Base-by-base conservation (phyloP, 1,140 invertebrate genomes). In the Sminthurinus signatus region DNA sequence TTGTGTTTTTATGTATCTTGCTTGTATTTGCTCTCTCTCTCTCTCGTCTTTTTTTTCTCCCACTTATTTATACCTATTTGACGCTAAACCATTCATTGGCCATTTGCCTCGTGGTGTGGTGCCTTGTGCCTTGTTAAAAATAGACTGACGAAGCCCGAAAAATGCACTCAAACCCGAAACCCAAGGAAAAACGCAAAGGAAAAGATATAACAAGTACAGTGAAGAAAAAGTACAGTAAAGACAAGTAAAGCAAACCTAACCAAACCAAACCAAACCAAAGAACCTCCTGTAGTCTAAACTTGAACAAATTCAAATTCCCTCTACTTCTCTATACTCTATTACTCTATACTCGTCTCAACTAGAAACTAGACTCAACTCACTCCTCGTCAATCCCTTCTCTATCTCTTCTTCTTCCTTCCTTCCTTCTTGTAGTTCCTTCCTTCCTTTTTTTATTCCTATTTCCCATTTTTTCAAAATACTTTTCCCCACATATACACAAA, bases 81-180 rank as follows among this genome's bases (percentile, higher is more conserved):
- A 61, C 51, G 64, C 60, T 67, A 57, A 57, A 60, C 59, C 59
- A 65, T 57, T 63, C 57, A 70, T 70, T 70, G 64, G 68, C 68
- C 64, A 67, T 67, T 70, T 70, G 64, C 68, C 68, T 70, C 61
- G 68, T 69, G 67, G 56, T 60, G 66, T 31, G 39, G 43, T 64
- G 29, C 55, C 50, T 62, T 58, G 43, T 64, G 29, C 55, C 50
- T 62, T 58, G 28, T 54, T 62, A 67, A 55, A 67, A 67, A 67
- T 67, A 67, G 65, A 67, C 58, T 62, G 54, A 42, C 28, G 39
- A 64, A 64, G 55, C 27, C 50, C 43, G 42, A 66, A 65, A 65
- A 64, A 64, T 58, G 59, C 59, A 61, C 59, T 61, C 59, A 61
- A 61, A 60, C 58, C 44, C 39, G n/a, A n/a, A n/a, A n/a, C n/a